Evolutionary conservation across 1,140 invertebrate genomes (phyloP), one percentile per base, ranked within the genome.

Genomic region (Bradynema listronoti): DNA sequence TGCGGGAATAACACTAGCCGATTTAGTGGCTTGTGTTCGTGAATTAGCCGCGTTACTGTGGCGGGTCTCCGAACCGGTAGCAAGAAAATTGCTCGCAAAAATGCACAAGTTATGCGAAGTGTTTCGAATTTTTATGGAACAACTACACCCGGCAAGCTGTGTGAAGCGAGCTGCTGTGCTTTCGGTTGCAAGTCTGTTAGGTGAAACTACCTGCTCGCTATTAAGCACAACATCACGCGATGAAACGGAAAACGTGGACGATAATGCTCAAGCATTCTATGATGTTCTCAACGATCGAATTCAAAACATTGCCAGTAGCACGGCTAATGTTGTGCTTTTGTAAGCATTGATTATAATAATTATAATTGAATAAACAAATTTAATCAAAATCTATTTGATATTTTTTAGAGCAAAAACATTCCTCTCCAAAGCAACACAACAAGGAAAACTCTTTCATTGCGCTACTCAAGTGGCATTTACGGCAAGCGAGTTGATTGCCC

Each of bases 401-500:
- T 29, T 33, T 50, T 60, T 60, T 34, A 61, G 59, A 36, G 25
- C 57, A 22, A 61, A 61, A 47, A 47, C 30, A 11, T n/a, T 61
- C 3, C 27, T 43, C 16, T 11, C 24, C n/a, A 34, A 25, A 0
- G 55, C 43, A 25, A 16, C 27, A 1, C 24, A 25, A n/a, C 24
- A 5, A 22, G 59, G 59, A 0, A 56, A 36, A 19, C 34, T 61
- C 24, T 33, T 61, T 9, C 41, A 61, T 49, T 32, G 29, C 24
- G 59, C 59, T 16, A 61, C 59, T 6, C n/a, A 25, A 25, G 56
- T 61, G 14, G 59, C 59, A n/a, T 45, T 61, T 4, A 58, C 11
- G 30, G 59, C 59, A 2, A 61, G 59, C 24, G 59, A 61, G 42
- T 5, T 55, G 16, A 61, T 61, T 33, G 58, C 58, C 19, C 58